phyloP scores from a whole-genome alignment of 2,888 invertebrate genomes.

The Drosophila kuntzei region DNA sequence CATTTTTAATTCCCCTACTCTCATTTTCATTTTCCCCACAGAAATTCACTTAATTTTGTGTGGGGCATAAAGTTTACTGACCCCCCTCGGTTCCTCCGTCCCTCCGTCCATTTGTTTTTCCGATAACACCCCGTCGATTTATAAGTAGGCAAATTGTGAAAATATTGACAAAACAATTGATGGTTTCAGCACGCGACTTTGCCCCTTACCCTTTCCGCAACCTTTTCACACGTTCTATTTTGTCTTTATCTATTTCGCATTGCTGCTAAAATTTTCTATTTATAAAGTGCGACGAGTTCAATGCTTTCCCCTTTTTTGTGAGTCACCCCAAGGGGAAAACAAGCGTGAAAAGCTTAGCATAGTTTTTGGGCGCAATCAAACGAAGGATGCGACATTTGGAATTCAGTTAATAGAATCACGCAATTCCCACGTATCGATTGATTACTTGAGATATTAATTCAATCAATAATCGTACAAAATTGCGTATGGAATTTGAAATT shows the following conservation, averaged over 20 bases:
- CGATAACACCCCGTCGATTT: conserved; percentile 61
- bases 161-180: conserved; percentile 81
- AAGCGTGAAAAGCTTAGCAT: conserved; percentile 53
- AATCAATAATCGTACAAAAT: conserved; percentile 7
- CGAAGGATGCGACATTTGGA: neutral
- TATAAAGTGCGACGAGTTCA: conserved; percentile 34
- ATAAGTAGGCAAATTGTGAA: conserved; percentile 68
- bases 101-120: neutral
- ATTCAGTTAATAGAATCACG: conserved; percentile 25
- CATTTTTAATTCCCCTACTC: conserved; percentile 50
- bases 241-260: conserved; percentile 24
- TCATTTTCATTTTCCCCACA: no score
- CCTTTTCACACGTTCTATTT: conserved; percentile 4
- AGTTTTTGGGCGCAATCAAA: conserved; percentile 42
- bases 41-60: conserved; percentile 42
- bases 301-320: neutral
- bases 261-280: conserved; percentile 34
- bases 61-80: conserved; percentile 47
- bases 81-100: conserved; percentile 36
- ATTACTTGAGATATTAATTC: conserved; percentile 17
- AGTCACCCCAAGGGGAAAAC: neutral
- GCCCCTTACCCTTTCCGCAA: neutral
- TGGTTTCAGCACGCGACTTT: conserved; percentile 60
- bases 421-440: conserved; percentile 51
- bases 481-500: neutral